Conservation (phyloP, 2,113 vertebrate species). For the Callithrix jacchus region DNA sequence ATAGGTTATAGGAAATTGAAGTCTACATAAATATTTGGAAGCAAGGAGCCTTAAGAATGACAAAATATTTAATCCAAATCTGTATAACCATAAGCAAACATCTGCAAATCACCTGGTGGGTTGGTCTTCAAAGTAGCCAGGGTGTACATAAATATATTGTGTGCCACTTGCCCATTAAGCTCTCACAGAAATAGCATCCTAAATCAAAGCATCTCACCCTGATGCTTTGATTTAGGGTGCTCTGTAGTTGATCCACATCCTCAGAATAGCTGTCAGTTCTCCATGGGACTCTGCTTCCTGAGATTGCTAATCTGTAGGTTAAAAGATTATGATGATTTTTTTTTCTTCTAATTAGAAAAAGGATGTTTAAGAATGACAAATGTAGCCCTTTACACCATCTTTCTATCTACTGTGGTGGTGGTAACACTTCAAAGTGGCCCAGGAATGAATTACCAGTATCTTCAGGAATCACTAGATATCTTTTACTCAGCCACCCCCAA, state of each 20-base stretch:
- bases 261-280: neutral
- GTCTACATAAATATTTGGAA: constrained; percentile 32
- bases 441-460: neutral
- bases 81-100: neutral
- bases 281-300: neutral
- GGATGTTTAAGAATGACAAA: neutral
- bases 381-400: neutral
- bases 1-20: neutral
- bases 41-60: neutral
- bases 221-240: neutral
- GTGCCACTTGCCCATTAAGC: neutral
- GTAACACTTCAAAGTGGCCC: neutral
- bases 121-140: constrained; percentile 19
- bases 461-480: neutral
- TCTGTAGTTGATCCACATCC: neutral
- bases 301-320: neutral
- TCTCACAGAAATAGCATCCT: neutral
- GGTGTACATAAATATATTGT: neutral
- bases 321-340: neutral
- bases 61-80: neutral
- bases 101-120: neutral
- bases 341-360: neutral
- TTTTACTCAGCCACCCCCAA: neutral
- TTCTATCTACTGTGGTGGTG: neutral
- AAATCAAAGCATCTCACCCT: neutral